Conservation (phyloP, 2,888 invertebrate genomes). For the Drosophila infuscata region DNA sequence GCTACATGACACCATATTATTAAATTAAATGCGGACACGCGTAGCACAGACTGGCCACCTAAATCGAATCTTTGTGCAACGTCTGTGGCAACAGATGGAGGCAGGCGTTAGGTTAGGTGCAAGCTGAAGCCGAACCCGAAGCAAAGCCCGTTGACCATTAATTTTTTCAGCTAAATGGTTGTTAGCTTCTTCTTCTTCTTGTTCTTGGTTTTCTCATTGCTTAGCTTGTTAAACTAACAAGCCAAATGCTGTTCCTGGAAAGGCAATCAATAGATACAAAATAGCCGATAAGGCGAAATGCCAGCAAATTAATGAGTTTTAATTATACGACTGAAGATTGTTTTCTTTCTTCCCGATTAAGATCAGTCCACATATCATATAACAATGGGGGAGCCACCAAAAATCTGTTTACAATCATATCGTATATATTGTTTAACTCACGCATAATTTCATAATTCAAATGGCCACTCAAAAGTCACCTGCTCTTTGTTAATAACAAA, state of each 20-base stretch:
- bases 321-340: conserved; percentile 55
- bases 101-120: conserved; percentile 41
- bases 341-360: conserved; percentile 39
- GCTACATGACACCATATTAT: conserved; percentile 80
- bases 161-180: conserved; percentile 62
- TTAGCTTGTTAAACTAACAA: conserved; percentile 65
- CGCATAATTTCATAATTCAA: conserved; percentile 70
- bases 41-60: conserved; percentile 58
- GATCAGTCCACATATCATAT: conserved; percentile 65
- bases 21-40: conserved; percentile 78
- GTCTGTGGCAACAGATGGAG: conserved; percentile 67
- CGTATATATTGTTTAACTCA: conserved; percentile 7
- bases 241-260: conserved; percentile 57
- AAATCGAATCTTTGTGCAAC: conserved; percentile 52
- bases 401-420: conserved; percentile 46
- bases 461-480: conserved; percentile 64
- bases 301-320: conserved; percentile 71
- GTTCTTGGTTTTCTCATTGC: conserved; percentile 16
- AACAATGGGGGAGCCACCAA: conserved; percentile 32
- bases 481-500: conserved; percentile 35
- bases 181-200: conserved; percentile 27
- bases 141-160: conserved; percentile 59
- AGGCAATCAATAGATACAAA: conserved; percentile 69
- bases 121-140: conserved; percentile 5
- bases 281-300: conserved; percentile 35